Evolutionary conservation across 2,888 invertebrate species (phyloP), one percentile per base, ranked within the genome.

Genomic region (Kuschelorhynchus macadamiae): DNA sequence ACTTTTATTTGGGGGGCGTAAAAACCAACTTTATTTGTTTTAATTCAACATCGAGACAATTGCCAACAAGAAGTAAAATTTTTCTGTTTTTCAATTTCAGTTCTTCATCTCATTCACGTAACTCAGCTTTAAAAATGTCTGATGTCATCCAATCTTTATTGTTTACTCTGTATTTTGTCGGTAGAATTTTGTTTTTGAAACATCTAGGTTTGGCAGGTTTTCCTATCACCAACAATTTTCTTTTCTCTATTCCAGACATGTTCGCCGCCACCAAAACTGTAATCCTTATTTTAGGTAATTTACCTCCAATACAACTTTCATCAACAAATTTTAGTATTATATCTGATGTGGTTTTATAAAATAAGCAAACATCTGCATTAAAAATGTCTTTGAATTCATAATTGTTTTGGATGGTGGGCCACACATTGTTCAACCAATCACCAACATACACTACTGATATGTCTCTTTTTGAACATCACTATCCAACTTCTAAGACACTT

Each of bases 191-290:
- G 4, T 25, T 25, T 25, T 25, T 25, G 25, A 25, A 25, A 25
- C 25, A 25, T 25, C 25, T 25, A 25, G 25, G 25, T 5, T 5
- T 25, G 3, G 25, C 3, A 5, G 75, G 74, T 66, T 79, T 79
- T 16, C 78, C 79, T 36, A 79, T 77, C 5, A 79, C 67, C 0
- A 79, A 61, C 41, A 73, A 67, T 69, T 70, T 71, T 25, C 72
- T 67, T 73, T 79, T 79, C 67, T 71, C 73, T 74, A 59, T 78
- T 78, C 14, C 74, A 25, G 25, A 25, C 25, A 25, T 25, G 25
- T 25, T 68, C 5, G 55, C 52, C 25, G 7, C 4, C 30, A 76
- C 63, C 41, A 77, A 25, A 9, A 77, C 59, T 18, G 75, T 78
- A 2, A 77, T 47, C 2, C 53, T 32, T 3, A 7, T 7, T 25